phyloP scores from a whole-genome alignment of 2,113 vertebrate genomes.

The Fulica atra region DNA sequence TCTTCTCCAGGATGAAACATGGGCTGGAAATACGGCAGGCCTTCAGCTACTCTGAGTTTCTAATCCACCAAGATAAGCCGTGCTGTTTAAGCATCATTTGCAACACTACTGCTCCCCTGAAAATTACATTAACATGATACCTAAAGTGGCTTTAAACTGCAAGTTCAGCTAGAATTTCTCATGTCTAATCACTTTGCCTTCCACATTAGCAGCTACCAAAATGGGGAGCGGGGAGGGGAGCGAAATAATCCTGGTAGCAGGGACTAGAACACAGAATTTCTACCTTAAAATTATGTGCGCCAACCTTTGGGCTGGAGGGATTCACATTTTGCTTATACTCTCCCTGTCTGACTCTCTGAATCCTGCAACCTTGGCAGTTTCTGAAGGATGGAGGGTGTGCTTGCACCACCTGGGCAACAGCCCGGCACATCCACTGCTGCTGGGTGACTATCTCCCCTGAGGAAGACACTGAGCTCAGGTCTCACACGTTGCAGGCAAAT shows the following conservation, averaged over 20 bases:
- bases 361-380: background rate
- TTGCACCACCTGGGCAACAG: background rate
- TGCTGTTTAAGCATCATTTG: background rate
- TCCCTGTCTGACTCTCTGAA: background rate
- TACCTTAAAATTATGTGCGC: background rate
- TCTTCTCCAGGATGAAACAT: too few relatives aligned
- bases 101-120: background rate
- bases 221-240: background rate
- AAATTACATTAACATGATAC: background rate
- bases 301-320: background rate
- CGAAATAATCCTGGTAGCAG: background rate
- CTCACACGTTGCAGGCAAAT: background rate
- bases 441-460: background rate
- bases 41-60: background rate
- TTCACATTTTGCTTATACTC: background rate
- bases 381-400: background rate
- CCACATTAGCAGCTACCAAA: background rate
- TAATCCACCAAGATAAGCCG: background rate
- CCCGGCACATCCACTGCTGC: background rate
- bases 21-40: background rate
- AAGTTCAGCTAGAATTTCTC: background rate
- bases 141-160: background rate
- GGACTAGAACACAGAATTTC: background rate
- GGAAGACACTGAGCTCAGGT: background rate
- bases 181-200: background rate